Evolutionary conservation across 2,888 invertebrate species (phyloP).

Genomic region (Pristionchus exspectatus): DNA sequence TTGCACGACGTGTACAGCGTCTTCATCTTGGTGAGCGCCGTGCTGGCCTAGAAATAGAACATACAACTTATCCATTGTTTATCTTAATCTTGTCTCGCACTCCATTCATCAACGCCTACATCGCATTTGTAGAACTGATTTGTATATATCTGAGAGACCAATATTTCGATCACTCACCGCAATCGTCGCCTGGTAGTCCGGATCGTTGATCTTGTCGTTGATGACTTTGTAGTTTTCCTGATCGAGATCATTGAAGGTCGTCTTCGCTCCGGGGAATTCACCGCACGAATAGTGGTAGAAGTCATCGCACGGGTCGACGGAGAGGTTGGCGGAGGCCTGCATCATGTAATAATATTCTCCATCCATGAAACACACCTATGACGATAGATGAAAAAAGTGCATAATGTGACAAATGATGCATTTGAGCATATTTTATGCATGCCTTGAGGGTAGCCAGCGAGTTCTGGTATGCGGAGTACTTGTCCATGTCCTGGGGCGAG

Average conservation of each 20-base stretch:
- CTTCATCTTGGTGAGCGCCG: slow-evolving; percentile 28
- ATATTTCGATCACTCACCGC: background rate
- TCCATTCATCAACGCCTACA: no score
- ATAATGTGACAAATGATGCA: no score
- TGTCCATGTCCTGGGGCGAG: slow-evolving; percentile 59
- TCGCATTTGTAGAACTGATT: no score
- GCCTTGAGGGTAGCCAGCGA: slow-evolving; percentile 53
- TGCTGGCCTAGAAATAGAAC: background rate
- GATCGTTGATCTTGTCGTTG: slow-evolving; percentile 61
- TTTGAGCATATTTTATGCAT: no score
- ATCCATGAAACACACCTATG: background rate
- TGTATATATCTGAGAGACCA: no score
- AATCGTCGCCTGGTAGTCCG: slow-evolving; percentile 62
- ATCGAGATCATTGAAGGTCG: slow-evolving; percentile 56
- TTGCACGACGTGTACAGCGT: slow-evolving; percentile 43
- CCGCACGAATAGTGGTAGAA: slow-evolving; percentile 75
- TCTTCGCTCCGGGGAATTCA: slow-evolving; percentile 56
- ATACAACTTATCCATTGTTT: no score
- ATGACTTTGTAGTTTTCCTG: slow-evolving; percentile 3
- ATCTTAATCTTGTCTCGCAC: no score
- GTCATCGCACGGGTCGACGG: slow-evolving; percentile 73
- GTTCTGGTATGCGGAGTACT: slow-evolving; percentile 63
- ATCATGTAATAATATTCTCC: background rate
- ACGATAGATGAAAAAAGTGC: no score
- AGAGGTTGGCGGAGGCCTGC: slow-evolving; percentile 64